Evolutionary conservation across 2,797 vertebrate species (phyloP).

Genomic region (Tenualosa thibaudeaui): DNA sequence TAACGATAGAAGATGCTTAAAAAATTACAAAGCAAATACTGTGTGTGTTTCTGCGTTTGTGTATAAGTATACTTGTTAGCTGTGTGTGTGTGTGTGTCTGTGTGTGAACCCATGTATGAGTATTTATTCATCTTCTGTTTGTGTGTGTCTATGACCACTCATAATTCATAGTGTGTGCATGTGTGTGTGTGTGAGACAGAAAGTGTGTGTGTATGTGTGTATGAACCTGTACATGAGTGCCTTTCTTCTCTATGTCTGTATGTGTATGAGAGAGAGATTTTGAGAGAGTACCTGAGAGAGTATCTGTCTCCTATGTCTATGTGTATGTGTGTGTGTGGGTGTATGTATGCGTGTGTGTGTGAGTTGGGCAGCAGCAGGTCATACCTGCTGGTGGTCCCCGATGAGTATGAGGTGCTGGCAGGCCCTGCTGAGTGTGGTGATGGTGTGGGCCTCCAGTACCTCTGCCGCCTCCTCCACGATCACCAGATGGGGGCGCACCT

Average conservation of each 20-base stretch:
- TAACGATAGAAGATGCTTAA: background rate
- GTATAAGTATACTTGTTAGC: no score
- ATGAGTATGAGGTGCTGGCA: constrained; percentile 96
- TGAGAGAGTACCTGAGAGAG: no score
- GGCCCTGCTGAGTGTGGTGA: constrained; percentile 84
- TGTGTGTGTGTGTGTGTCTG: background rate
- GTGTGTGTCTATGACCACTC: background rate
- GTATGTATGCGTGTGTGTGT: background rate
- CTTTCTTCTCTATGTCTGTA: background rate
- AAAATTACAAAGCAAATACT: no score
- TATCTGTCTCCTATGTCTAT: background rate
- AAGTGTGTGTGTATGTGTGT: background rate
- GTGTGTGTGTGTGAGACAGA: background rate
- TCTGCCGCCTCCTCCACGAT: constrained; percentile 95
- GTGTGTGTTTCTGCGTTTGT: background rate
- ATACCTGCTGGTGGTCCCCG: constrained; percentile 95
- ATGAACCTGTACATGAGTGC: background rate
- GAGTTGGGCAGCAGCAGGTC: background rate
- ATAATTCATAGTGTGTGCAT: background rate
- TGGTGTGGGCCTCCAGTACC: constrained; percentile 92
- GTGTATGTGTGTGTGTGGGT: constrained; percentile 5
- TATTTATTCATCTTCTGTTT: background rate
- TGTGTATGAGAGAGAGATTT: no score
- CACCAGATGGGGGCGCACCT: constrained; percentile 79
- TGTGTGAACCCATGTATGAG: background rate